Conservation (phyloP, 1,140 invertebrate genomes). For the Drosophila albomicans region DNA sequence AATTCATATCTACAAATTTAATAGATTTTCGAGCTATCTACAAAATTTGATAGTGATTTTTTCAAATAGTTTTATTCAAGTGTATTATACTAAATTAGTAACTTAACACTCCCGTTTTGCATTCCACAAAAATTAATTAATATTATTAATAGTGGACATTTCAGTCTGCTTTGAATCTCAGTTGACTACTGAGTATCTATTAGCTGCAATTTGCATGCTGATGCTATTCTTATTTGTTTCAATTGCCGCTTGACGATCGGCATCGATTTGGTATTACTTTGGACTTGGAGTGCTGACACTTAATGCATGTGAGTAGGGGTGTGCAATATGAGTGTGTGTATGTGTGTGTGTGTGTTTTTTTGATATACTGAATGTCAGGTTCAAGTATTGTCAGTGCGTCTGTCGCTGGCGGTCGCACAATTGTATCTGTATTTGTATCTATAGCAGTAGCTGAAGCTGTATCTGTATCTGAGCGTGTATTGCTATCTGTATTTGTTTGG, state of each 20-base stretch:
- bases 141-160: background rate
- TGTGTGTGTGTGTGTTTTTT: slow-evolving; percentile 20
- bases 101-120: background rate
- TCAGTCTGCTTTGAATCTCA: background rate
- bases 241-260: slow-evolving; percentile 31
- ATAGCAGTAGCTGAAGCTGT: slow-evolving; percentile 6
- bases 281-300: slow-evolving; percentile 58
- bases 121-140: background rate
- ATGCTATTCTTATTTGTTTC: slow-evolving; percentile 23
- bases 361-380: slow-evolving; percentile 74
- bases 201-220: background rate
- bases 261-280: slow-evolving; percentile 45
- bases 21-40: too few species aligned
- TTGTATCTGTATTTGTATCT: slow-evolving; percentile 13
- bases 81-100: too few species aligned
- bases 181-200: slow-evolving; percentile 20
- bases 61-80: too few species aligned
- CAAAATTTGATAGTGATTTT: too few species aligned
- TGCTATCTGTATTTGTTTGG: slow-evolving; percentile 18
- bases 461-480: background rate
- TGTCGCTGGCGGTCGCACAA: slow-evolving; percentile 22
- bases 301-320: slow-evolving; percentile 29
- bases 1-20: too few species aligned
- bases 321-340: slow-evolving; percentile 1
- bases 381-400: slow-evolving; percentile 68